A percentile compares a stretch with the other conserved stretches of the same genome.
Evolutionary conservation across 2,888 invertebrate genomes (phyloP).

Genomic region (Exephanes ischioxanthus): DNA sequence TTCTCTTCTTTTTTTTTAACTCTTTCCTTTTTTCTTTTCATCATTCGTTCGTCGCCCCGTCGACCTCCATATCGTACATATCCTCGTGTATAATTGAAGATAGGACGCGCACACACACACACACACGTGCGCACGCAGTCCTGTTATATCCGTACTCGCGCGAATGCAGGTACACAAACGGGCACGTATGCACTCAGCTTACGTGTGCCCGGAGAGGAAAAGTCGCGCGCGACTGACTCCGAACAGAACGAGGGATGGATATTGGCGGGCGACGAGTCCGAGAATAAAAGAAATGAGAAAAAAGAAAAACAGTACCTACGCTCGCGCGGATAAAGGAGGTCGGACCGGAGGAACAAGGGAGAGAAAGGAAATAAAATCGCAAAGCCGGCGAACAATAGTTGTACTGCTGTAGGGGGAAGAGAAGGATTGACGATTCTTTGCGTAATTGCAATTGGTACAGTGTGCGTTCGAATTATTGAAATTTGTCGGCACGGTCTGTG

Average conservation of each 20-base stretch:
- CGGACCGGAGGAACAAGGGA: background rate
- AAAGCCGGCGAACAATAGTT: background rate
- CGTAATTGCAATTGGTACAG: background rate
- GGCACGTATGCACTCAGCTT: slow-evolving; percentile 23
- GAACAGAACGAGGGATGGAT: slow-evolving; percentile 14
- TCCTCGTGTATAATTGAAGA: slow-evolving; percentile 36
- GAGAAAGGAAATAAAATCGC: slow-evolving; percentile 11
- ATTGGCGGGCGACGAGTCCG: slow-evolving; percentile 24
- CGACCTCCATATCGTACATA: slow-evolving; percentile 20
- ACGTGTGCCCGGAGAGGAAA: slow-evolving; percentile 26
- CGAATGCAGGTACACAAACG: background rate
- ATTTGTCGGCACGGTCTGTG: background rate
- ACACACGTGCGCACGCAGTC: background rate
- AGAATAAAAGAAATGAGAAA: background rate
- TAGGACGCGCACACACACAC: background rate
- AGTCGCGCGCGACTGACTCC: slow-evolving; percentile 46
- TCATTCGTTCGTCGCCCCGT: slow-evolving; percentile 21
- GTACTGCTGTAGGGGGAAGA: background rate
- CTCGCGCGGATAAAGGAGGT: slow-evolving; percentile 3
- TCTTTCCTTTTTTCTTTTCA: background rate
- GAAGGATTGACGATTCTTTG: background rate
- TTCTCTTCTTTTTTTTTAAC: background rate
- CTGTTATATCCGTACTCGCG: background rate
- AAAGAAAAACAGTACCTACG: background rate
- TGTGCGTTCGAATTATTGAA: background rate